Conservation (phyloP, 2,113 vertebrate species). For the Calcarius ornatus region DNA sequence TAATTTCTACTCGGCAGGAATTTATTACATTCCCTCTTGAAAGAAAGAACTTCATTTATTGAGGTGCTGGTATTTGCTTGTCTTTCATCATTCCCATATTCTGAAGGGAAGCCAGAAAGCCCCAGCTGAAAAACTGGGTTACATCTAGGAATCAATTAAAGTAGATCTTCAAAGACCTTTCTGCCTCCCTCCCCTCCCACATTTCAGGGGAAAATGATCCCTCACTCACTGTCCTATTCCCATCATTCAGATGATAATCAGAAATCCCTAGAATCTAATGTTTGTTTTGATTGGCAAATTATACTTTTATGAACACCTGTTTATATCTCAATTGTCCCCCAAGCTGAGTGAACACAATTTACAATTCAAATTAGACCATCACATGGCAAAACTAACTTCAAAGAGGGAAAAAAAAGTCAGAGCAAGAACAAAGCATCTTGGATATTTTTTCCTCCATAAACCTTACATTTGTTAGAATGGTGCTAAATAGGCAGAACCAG, state of each 20-base stretch:
- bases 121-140: conserved; percentile 13
- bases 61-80: conserved; percentile 31
- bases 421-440: not conserved
- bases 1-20: not conserved
- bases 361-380: not conserved
- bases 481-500: not conserved
- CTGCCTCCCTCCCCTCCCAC: not conserved
- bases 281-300: conserved; percentile 26
- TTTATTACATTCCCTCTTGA: conserved; percentile 21
- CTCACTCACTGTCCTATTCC: not conserved
- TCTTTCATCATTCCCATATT: not conserved
- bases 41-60: conserved; percentile 29
- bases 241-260: not conserved
- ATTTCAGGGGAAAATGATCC: not conserved
- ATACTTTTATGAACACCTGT: conserved; percentile 20
- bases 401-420: not conserved
- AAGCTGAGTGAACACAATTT: not conserved
- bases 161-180: not conserved
- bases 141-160: not conserved
- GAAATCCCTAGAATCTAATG: not conserved
- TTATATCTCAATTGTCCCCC: not conserved
- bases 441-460: not conserved
- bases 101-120: conserved; percentile 5
- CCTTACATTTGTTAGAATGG: not conserved
- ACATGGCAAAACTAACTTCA: not conserved